phyloP scores from a whole-genome alignment of 2,797 vertebrate genomes.

The Columba guinea region DNA sequence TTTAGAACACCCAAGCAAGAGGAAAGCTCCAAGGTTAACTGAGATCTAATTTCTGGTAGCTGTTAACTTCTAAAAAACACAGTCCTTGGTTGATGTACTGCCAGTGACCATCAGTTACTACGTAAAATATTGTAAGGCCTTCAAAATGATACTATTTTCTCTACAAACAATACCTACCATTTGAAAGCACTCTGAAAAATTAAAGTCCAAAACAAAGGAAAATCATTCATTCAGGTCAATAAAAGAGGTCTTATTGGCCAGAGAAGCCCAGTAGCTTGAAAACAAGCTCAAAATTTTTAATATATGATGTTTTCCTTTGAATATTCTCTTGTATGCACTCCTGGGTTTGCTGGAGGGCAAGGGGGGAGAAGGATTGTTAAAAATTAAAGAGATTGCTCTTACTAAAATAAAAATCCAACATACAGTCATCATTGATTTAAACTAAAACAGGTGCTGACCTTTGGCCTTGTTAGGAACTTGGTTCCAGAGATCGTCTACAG shows the following conservation, averaged over 20 bases:
- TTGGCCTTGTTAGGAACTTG: not conserved
- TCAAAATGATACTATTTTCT: not conserved
- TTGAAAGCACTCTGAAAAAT: not conserved
- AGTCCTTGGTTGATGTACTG: not conserved
- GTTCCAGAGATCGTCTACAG: not conserved
- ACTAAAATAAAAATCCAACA: not conserved
- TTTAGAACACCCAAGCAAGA: not conserved
- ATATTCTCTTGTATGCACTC: not conserved
- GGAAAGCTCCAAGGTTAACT: not conserved
- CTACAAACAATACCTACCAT: not conserved
- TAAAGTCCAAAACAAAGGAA: not conserved
- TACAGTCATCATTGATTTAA: not conserved
- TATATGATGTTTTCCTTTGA: not conserved
- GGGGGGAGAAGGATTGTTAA: not conserved
- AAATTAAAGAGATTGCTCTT: constrained; percentile 7
- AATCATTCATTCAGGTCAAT: not conserved
- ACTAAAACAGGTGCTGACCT: not conserved
- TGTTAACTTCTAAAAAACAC: not conserved
- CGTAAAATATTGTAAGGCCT: not conserved
- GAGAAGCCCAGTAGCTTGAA: not conserved
- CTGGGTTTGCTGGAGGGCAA: not conserved
- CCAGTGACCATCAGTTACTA: not conserved
- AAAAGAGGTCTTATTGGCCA: not conserved
- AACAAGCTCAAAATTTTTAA: not conserved
- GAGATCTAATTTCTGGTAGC: not conserved